phyloP scores from a whole-genome alignment of 2,888 invertebrate genomes.

The Drosophila testacea region DNA sequence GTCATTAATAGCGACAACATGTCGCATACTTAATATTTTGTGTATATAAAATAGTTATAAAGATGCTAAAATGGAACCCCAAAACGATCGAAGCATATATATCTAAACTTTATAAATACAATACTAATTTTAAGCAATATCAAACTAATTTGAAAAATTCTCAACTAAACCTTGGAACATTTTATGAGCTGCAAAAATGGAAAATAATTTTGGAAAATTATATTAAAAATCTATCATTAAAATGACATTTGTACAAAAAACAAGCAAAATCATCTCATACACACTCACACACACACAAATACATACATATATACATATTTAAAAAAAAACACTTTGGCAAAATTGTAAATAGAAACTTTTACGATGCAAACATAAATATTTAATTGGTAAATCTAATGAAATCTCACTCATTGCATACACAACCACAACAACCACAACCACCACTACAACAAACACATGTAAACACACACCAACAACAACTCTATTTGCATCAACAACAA shows the following conservation, averaged over 20 bases:
- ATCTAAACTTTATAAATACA: not conserved
- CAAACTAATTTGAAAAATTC: constrained; percentile 23
- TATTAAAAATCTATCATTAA: not conserved
- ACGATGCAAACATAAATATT: constrained; percentile 54
- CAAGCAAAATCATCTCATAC: constrained; percentile 26
- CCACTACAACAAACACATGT: constrained; percentile 31
- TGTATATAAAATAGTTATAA: constrained; percentile 30
- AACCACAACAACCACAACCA: constrained; percentile 46
- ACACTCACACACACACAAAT: constrained; percentile 22
- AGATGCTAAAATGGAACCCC: constrained; percentile 38
- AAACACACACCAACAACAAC: constrained; percentile 12
- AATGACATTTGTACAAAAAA: constrained; percentile 40
- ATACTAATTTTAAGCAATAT: constrained; percentile 15
- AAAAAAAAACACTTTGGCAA: constrained; percentile 5
- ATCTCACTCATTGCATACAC: constrained; percentile 79
- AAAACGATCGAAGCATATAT: constrained; percentile 6
- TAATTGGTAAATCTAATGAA: constrained; percentile 77
- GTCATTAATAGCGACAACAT: constrained; percentile 59
- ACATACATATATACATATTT: not conserved
- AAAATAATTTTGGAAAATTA: not conserved
- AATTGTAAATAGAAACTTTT: constrained; percentile 70
- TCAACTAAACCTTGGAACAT: constrained; percentile 23
- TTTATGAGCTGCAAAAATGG: constrained; percentile 4
- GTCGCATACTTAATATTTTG: constrained; percentile 73
- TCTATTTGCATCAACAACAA: constrained; percentile 17